Evolutionary conservation across 2,113 vertebrate species (phyloP).

Genomic region (Phaethon lepturus): DNA sequence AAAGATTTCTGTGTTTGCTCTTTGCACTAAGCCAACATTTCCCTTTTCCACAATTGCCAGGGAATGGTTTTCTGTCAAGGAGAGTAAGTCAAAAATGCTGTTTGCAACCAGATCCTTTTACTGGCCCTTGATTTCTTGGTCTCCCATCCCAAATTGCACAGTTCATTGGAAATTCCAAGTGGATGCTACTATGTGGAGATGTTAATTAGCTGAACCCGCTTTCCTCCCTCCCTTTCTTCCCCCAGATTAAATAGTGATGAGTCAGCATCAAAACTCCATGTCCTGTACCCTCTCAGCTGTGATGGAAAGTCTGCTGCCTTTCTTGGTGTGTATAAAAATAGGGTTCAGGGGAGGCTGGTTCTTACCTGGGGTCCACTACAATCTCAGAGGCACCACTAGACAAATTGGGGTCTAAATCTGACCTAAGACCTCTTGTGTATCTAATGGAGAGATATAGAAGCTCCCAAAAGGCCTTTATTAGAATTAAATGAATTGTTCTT

Average conservation of each 20-base stretch:
- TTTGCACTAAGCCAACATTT: not conserved
- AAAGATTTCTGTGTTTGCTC: constrained; percentile 5
- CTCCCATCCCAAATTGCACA: not conserved
- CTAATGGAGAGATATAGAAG: not conserved
- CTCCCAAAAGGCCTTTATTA: not conserved
- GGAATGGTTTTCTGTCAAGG: not conserved
- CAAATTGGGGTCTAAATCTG: not conserved
- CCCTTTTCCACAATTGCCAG: not conserved
- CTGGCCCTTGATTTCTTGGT: not conserved
- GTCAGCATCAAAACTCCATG: not conserved
- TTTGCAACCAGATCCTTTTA: not conserved
- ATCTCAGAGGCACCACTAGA: not conserved
- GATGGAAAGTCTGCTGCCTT: not conserved
- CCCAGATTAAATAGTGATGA: not conserved
- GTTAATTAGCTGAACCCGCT: not conserved
- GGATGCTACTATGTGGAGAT: not conserved
- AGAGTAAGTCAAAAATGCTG: not conserved
- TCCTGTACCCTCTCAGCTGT: rapidly evolving
- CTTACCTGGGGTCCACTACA: not conserved
- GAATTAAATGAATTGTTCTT: not conserved
- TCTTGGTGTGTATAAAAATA: not conserved
- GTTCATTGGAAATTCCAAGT: not conserved
- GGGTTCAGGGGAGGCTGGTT: not conserved
- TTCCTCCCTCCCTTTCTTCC: not conserved
- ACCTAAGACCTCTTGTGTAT: not conserved